Percentiles rank a stretch among this genome's conserved stretches.
Evolutionary conservation across 2,888 invertebrate species (phyloP).

Genomic region (Harpagoxenus sublaevis): DNA sequence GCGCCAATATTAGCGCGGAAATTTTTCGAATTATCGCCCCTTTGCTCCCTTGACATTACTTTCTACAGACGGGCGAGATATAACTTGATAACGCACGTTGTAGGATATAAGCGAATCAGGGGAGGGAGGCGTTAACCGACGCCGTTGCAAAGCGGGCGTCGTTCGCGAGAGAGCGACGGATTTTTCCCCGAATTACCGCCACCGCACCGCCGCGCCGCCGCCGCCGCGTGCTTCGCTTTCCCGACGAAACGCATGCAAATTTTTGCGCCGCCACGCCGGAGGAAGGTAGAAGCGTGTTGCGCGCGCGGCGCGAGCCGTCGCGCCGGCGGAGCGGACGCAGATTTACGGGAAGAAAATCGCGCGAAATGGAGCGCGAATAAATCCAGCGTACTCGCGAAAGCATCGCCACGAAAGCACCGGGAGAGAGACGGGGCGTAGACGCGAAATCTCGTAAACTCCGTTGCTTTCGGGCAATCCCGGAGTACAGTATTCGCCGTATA

Average conservation of each 20-base stretch:
- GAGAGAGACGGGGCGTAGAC: slow-evolving; percentile 5
- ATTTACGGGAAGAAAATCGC: slow-evolving; percentile 57
- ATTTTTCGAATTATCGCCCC: slow-evolving; percentile 44
- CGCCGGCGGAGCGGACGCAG: slow-evolving; percentile 27
- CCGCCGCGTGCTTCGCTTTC: slow-evolving; percentile 11
- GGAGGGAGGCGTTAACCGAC: background rate
- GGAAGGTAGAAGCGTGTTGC: slow-evolving; percentile 11
- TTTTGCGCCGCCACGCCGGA: background rate
- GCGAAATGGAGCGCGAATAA: slow-evolving; percentile 56
- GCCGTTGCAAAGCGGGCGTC: background rate
- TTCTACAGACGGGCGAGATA: slow-evolving; percentile 26
- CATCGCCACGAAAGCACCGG: background rate
- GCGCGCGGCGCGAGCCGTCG: slow-evolving; percentile 17
- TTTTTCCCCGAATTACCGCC: slow-evolving; percentile 26
- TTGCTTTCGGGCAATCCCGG: slow-evolving; percentile 45
- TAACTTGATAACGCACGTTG: slow-evolving; percentile 26
- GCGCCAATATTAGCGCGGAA: slow-evolving; percentile 34
- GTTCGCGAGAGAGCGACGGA: slow-evolving; percentile 10
- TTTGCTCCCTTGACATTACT: slow-evolving; percentile 28
- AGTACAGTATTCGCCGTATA: slow-evolving; percentile 4
- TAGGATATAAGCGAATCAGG: background rate
- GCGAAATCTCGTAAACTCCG: slow-evolving; percentile 47
- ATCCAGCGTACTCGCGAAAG: slow-evolving; percentile 37
- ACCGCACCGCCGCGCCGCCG: background rate
- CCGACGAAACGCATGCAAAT: slow-evolving; percentile 42